Evolutionary conservation across 1,140 invertebrate genomes (phyloP).

Genomic region (Plectus sambesii): DNA sequence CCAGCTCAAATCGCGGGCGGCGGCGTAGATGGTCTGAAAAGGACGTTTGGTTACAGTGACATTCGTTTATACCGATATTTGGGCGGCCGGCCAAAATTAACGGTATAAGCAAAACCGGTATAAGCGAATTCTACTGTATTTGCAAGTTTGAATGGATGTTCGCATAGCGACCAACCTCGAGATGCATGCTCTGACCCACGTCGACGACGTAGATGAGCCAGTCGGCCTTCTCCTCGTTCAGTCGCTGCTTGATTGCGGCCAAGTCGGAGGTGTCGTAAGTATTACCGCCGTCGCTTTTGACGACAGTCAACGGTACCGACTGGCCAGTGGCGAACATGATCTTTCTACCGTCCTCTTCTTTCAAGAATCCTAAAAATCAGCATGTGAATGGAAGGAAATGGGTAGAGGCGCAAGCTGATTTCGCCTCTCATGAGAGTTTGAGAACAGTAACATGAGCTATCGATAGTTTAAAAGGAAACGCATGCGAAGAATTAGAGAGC

Average conservation of each 20-base stretch:
- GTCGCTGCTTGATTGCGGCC: conserved; percentile 73
- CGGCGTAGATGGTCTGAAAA: conserved; percentile 59
- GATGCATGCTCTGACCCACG: conserved; percentile 63
- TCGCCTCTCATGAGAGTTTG: no score
- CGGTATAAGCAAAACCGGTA: no score
- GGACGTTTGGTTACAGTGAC: conserved; percentile 60
- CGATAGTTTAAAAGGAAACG: no score
- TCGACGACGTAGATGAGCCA: conserved; percentile 93
- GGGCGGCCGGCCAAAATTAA: not conserved
- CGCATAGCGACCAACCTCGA: conserved; percentile 27
- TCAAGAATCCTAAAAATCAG: conserved; percentile 48
- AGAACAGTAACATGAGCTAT: no score
- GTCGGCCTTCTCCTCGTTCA: conserved; percentile 73
- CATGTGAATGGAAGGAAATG: conserved; percentile 5
- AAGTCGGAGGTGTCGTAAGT: conserved; percentile 99
- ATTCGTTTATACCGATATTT: not conserved
- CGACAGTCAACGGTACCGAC: conserved; percentile 73
- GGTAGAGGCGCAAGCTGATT: conserved; percentile 7
- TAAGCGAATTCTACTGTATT: no score
- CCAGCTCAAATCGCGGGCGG: conserved; percentile 45
- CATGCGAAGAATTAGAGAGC: no score
- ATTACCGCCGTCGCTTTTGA: conserved; percentile 95
- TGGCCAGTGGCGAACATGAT: conserved; percentile 64
- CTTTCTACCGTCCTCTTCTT: conserved; percentile 80
- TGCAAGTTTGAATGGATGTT: not conserved